Percentiles rank a stretch among this genome's conserved stretches.
Evolutionary conservation across 30 jellyfish, hydroid and myxozoan genomes (phyloP).

Genomic region (Sanderia malayensis): DNA sequence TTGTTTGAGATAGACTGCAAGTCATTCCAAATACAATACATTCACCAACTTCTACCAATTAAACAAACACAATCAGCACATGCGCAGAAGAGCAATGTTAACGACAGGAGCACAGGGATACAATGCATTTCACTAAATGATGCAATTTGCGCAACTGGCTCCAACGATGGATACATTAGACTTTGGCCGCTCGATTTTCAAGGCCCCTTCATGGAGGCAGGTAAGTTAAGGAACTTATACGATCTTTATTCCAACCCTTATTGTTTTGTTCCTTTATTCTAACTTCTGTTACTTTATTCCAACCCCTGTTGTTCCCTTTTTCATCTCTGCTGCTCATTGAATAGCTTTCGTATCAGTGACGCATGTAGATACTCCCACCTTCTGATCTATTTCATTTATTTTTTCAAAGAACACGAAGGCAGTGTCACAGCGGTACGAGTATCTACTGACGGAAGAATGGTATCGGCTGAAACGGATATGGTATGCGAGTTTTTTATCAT

Average conservation of each 20-base stretch:
- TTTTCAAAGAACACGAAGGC: slow-evolving; percentile 71
- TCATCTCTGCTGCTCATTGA: no score
- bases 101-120: neutral
- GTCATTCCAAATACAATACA: slow-evolving; percentile 14
- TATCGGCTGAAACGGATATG: slow-evolving; percentile 60
- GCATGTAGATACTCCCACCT: no score
- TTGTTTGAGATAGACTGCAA: slow-evolving; percentile 59
- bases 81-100: neutral
- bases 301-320: no score
- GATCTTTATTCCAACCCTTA: no score
- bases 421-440: slow-evolving; percentile 46
- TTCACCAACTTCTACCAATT: slow-evolving; percentile 24
- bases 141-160: slow-evolving; percentile 77
- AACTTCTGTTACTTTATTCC: no score
- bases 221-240: slow-evolving; percentile 43
- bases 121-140: slow-evolving; percentile 50
- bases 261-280: no score
- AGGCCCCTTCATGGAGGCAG: slow-evolving; percentile 87
- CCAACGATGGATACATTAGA: slow-evolving; percentile 66
- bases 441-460: slow-evolving; percentile 67
- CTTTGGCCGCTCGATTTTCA: slow-evolving; percentile 84
- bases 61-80: neutral
- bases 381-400: no score
- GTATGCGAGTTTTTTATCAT: no score
- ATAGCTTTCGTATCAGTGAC: no score